phyloP scores from a whole-genome alignment of 2,888 invertebrate genomes.

The Leptothorax acervorum region DNA sequence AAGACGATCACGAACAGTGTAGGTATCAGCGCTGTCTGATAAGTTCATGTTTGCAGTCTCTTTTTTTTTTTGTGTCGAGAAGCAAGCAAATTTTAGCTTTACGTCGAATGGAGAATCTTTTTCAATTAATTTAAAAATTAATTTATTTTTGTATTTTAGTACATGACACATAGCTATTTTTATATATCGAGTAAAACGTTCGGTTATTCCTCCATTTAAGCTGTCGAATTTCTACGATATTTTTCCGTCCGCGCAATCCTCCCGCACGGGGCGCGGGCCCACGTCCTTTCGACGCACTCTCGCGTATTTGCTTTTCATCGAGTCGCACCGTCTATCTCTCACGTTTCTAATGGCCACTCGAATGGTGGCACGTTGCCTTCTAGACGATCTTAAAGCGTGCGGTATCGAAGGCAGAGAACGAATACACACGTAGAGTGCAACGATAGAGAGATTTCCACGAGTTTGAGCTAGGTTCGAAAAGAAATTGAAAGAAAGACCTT shows the following conservation, averaged over 20 bases:
- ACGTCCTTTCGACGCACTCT: constrained; percentile 53
- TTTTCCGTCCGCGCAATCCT: constrained; percentile 36
- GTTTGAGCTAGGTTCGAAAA: constrained; percentile 46
- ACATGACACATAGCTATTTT: neutral
- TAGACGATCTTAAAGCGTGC: constrained; percentile 57
- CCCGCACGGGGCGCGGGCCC: neutral
- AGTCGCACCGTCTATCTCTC: constrained; percentile 54
- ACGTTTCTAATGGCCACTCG: constrained; percentile 60
- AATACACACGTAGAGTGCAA: constrained; percentile 37
- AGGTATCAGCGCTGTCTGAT: constrained; percentile 17
- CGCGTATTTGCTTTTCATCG: constrained; percentile 60
- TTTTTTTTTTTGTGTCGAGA: neutral
- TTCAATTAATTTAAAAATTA: neutral
- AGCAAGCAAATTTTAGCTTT: neutral
- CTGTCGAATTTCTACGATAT: constrained; percentile 23
- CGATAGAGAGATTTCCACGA: constrained; percentile 54
- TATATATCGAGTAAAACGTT: constrained; percentile 9
- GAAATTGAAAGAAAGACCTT: constrained; percentile 59
- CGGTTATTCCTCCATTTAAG: constrained; percentile 15
- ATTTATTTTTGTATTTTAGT: neutral
- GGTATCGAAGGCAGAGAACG: constrained; percentile 48
- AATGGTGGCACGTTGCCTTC: constrained; percentile 59
- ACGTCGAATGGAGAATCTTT: neutral
- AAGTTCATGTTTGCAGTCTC: constrained; percentile 8
- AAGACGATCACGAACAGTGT: constrained; percentile 10